Conservation (phyloP, 1,140 invertebrate species). For the Pinna nobilis region DNA sequence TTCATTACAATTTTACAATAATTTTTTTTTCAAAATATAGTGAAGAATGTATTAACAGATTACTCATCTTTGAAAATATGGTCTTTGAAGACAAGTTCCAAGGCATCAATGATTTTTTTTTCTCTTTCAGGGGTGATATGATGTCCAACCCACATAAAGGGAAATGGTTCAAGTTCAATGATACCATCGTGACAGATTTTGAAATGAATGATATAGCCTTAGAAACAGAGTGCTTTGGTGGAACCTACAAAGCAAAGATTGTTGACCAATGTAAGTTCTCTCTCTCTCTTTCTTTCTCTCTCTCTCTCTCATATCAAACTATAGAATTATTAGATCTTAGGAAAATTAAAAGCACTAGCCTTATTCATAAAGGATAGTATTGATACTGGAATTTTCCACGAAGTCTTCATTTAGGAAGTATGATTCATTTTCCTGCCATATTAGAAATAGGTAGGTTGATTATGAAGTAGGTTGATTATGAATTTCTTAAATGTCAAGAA, state of each 20-base stretch:
- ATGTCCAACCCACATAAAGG: conserved; percentile 73
- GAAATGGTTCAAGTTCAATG: conserved; percentile 75
- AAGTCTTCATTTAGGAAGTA: too few species aligned
- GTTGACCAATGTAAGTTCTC: conserved; percentile 71
- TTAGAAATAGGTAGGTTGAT: too few species aligned
- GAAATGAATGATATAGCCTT: conserved; percentile 74
- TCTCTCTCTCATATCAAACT: neutral
- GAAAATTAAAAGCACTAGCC: too few species aligned
- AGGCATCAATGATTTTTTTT: neutral
- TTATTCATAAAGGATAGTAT: too few species aligned
- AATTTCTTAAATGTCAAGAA: too few species aligned
- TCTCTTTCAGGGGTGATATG: conserved; percentile 64
- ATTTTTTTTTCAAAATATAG: too few species aligned
- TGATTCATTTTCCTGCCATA: too few species aligned
- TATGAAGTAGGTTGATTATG: too few species aligned
- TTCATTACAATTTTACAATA: too few species aligned
- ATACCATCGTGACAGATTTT: conserved; percentile 73
- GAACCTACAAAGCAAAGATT: conserved; percentile 77
- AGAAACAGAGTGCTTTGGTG: conserved; percentile 74
- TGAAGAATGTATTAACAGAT: too few species aligned
- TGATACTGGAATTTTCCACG: too few species aligned
- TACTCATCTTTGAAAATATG: neutral
- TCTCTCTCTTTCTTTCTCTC: neutral
- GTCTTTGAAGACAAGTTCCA: neutral
- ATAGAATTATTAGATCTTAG: too few species aligned